A percentile compares a stretch with the other conserved stretches of the same genome.
Evolutionary conservation across 2,113 vertebrate species (phyloP).

Genomic region (Otolemur garnettii): DNA sequence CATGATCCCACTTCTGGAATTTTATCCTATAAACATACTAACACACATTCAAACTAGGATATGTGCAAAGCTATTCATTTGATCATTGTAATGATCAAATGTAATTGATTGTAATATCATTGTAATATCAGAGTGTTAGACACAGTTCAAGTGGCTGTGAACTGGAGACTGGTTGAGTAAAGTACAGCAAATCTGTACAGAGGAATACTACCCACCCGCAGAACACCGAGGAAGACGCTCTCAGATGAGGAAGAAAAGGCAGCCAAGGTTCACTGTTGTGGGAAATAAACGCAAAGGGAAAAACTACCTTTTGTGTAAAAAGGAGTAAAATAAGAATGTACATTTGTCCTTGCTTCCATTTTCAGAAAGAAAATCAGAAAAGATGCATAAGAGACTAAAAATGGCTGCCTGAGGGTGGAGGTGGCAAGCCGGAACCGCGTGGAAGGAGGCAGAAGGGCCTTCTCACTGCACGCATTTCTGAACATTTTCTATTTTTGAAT

Average conservation of each 20-base stretch:
- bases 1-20: not conserved
- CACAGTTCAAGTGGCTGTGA: not conserved
- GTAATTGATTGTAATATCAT: too few relatives aligned
- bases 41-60: not conserved
- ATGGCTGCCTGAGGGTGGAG: not conserved
- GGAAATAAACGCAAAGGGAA: rapidly evolving
- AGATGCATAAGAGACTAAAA: not conserved
- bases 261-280: rapidly evolving
- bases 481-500: not conserved
- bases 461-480: rapidly evolving
- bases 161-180: not conserved
- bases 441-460: too few relatives aligned
- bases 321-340: not conserved
- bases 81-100: too few relatives aligned
- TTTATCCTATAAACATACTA: not conserved
- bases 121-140: not conserved
- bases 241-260: rapidly evolving
- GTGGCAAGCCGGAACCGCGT: not conserved
- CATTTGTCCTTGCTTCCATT: not conserved
- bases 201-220: rapidly evolving
- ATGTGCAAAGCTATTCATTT: too few relatives aligned
- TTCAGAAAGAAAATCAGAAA: not conserved
- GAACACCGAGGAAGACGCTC: rapidly evolving
- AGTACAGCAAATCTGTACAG: rapidly evolving
- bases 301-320: not conserved